These are phyloP conservation scores for Propithecus perrieri DNA, from an alignment of 2,797 vertebrate genomes.

Conservation along the genomic window DNA sequence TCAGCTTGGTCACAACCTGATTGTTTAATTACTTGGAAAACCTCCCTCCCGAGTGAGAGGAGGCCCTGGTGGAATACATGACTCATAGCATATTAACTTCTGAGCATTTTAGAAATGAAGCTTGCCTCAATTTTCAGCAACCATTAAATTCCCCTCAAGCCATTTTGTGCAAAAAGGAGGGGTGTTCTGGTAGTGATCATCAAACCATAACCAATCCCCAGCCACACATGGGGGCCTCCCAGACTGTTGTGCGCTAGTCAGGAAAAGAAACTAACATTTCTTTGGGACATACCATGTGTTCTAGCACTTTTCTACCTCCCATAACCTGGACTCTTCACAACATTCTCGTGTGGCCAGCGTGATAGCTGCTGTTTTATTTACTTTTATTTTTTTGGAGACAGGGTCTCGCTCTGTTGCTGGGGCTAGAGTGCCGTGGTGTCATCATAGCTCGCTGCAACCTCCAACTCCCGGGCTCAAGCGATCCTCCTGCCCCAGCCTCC, in stretches of 20 bases:
- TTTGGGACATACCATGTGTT: neutral
- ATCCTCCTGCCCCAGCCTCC: neutral
- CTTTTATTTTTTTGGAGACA: neutral
- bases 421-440: neutral
- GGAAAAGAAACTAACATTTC: neutral
- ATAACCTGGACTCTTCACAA: neutral
- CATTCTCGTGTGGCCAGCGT: neutral
- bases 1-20: neutral
- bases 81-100: neutral
- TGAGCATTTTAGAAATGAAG: conserved; percentile 20
- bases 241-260: neutral
- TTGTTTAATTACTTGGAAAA: conserved; percentile 11
- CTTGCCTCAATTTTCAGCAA: neutral
- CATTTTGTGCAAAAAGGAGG: neutral
- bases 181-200: neutral
- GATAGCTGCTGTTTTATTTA: neutral
- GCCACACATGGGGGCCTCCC: neutral
- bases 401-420: neutral
- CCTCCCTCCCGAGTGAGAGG: neutral
- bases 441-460: neutral
- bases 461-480: neutral
- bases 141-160: neutral
- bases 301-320: neutral
- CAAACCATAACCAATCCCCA: neutral
- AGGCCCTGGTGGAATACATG: neutral